Evolutionary conservation across 1,140 invertebrate species (phyloP).

Genomic region (Euura saliciscinereae): DNA sequence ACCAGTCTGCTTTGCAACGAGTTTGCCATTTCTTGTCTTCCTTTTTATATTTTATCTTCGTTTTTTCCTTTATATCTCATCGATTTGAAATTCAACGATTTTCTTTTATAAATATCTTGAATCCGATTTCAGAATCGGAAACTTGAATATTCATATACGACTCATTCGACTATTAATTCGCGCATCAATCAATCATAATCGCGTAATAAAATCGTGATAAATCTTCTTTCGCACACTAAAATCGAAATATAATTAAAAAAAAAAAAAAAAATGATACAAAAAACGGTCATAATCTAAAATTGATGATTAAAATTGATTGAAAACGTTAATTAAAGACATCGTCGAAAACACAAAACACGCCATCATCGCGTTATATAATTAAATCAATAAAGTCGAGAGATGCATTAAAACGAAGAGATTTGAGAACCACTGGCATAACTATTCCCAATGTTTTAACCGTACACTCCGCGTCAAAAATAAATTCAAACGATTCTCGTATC

Average conservation of each 20-base stretch:
- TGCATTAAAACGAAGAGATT: constrained; percentile 8
- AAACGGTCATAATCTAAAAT: no score
- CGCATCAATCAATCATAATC: no score
- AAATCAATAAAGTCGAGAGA: constrained; percentile 34
- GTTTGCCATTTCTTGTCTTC: constrained; percentile 22
- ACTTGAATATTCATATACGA: no score
- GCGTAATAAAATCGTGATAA: no score
- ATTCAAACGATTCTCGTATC: background rate
- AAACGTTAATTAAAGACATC: background rate
- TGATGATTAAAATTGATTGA: no score
- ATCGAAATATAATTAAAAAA: no score
- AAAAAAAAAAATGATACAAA: no score
- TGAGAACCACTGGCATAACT: constrained; percentile 53
- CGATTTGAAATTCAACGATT: constrained; percentile 44
- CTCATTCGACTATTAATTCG: no score
- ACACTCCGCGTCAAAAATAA: background rate
- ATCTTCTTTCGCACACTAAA: no score
- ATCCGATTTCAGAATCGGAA: no score
- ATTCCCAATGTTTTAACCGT: constrained; percentile 40
- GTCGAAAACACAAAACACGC: background rate
- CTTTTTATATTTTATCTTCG: constrained; percentile 17
- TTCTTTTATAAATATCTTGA: no score
- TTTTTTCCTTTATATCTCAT: constrained; percentile 42
- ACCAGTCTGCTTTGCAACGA: constrained; percentile 21
- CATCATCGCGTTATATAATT: constrained; percentile 38